Percentiles rank a stretch among this genome's conserved stretches.
Conservation (phyloP, 2,797 vertebrate genomes). For the Selene dorsalis region DNA sequence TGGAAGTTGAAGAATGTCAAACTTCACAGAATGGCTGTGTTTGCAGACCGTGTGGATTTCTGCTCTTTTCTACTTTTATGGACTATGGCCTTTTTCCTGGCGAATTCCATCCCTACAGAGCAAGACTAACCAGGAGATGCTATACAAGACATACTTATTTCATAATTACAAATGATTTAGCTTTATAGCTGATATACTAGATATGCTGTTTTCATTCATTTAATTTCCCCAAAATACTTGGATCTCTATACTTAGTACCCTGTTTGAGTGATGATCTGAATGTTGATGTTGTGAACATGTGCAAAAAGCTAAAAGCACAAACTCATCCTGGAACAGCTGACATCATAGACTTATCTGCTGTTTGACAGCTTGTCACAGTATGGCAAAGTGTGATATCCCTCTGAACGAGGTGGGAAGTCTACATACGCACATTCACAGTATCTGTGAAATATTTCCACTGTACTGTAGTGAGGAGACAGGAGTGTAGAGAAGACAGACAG, state of each 20-base stretch:
- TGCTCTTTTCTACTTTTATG: conserved; percentile 5
- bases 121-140: neutral
- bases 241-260: neutral
- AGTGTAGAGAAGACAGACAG: conserved; percentile 15
- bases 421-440: conserved; percentile 71
- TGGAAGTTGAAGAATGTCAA: conserved; percentile 74
- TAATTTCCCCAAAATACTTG: neutral
- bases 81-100: conserved; percentile 3
- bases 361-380: conserved; percentile 30
- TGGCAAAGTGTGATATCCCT: conserved; percentile 39
- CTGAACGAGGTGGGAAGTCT: conserved; percentile 58
- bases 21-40: conserved; percentile 64
- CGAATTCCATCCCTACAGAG: neutral
- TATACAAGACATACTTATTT: neutral
- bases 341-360: neutral
- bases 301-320: neutral
- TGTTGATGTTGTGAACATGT: neutral
- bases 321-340: conserved; percentile 7
- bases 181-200: neutral
- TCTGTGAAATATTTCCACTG: conserved; percentile 76
- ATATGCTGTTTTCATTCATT: neutral
- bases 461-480: neutral
- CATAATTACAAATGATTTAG: neutral
- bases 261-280: neutral
- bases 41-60: conserved; percentile 55